Percentiles rank a stretch among this genome's conserved stretches.
Conservation (phyloP, 2,113 vertebrate genomes). For the Chloebia gouldiae region DNA sequence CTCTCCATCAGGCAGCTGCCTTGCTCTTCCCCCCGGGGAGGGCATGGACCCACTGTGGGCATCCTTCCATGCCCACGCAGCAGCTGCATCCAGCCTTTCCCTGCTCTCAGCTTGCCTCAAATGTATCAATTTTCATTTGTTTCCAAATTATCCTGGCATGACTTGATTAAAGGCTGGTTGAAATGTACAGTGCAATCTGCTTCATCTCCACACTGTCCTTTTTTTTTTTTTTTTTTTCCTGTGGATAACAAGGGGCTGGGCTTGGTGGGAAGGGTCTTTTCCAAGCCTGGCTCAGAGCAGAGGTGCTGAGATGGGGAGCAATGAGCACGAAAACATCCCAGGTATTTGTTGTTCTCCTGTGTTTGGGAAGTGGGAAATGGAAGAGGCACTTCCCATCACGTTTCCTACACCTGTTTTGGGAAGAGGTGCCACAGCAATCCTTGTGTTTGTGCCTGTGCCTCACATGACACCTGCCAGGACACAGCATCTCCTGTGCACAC, state of each 20-base stretch:
- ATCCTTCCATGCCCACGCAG: not conserved
- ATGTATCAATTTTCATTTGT: not conserved
- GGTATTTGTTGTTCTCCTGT: not conserved
- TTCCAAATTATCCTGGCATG: not conserved
- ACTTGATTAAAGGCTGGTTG: constrained; percentile 8
- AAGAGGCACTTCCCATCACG: not conserved
- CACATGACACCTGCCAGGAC: not conserved
- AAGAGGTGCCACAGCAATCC: not conserved
- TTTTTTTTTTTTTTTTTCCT: not conserved
- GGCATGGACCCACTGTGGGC: not conserved
- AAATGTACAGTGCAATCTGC: not conserved
- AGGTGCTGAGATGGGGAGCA: not conserved
- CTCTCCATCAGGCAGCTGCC: not conserved
- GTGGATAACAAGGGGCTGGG: not conserved
- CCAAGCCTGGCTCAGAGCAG: not conserved
- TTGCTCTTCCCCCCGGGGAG: not conserved
- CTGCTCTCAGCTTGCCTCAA: not conserved
- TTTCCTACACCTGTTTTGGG: not conserved
- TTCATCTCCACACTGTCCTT: not conserved
- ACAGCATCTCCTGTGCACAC: not conserved
- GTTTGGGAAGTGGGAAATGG: not conserved
- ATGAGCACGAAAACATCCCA: not conserved
- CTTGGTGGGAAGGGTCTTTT: not conserved
- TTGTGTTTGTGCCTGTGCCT: not conserved
- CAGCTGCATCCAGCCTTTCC: not conserved